phyloP scores from a whole-genome alignment of 2,888 invertebrate genomes.

The Hirtodrosophila alboralis region DNA sequence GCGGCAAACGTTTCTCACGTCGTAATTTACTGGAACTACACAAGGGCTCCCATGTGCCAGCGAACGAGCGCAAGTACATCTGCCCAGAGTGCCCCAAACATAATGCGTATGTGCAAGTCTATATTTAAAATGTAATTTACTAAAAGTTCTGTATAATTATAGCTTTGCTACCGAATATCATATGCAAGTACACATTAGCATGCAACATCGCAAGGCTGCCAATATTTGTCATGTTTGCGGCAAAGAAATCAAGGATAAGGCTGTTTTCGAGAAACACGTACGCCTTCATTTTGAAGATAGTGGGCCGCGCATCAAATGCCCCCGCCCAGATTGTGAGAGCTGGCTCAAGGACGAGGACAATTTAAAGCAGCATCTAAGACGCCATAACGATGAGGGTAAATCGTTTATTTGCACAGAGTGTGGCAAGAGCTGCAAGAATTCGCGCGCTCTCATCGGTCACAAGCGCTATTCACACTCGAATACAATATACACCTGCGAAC shows the following conservation, averaged over 20 bases:
- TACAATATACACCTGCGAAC: slow-evolving; percentile 77
- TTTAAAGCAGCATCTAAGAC: slow-evolving; percentile 81
- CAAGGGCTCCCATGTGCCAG: slow-evolving; percentile 80
- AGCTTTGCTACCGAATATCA: slow-evolving; percentile 83
- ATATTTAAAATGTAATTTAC: no score
- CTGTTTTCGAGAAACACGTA: slow-evolving; percentile 83
- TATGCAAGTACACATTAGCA: slow-evolving; percentile 80
- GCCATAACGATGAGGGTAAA: slow-evolving; percentile 80
- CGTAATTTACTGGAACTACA: slow-evolving; percentile 81
- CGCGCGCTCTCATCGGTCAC: slow-evolving; percentile 82
- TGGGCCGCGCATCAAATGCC: slow-evolving; percentile 83
- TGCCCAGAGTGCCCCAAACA: slow-evolving; percentile 76
- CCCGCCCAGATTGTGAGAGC: slow-evolving; percentile 82
- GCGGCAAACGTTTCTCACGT: slow-evolving; percentile 81
- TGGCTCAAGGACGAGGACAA: slow-evolving; percentile 83
- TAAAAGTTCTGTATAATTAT: neutral
- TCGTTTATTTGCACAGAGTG: slow-evolving; percentile 79
- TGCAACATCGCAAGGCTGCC: slow-evolving; percentile 80
- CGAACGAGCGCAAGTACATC: slow-evolving; percentile 72
- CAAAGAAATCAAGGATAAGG: slow-evolving; percentile 83
- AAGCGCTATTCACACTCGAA: slow-evolving; percentile 82
- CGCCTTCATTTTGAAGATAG: slow-evolving; percentile 82
- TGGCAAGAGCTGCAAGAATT: slow-evolving; percentile 81
- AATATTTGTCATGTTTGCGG: slow-evolving; percentile 84
- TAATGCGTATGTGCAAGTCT: slow-evolving; percentile 63